A percentile compares a stretch with the other conserved stretches of the same genome.
Conservation (phyloP, 2,113 vertebrate genomes). For the Anthoscopus minutus region DNA sequence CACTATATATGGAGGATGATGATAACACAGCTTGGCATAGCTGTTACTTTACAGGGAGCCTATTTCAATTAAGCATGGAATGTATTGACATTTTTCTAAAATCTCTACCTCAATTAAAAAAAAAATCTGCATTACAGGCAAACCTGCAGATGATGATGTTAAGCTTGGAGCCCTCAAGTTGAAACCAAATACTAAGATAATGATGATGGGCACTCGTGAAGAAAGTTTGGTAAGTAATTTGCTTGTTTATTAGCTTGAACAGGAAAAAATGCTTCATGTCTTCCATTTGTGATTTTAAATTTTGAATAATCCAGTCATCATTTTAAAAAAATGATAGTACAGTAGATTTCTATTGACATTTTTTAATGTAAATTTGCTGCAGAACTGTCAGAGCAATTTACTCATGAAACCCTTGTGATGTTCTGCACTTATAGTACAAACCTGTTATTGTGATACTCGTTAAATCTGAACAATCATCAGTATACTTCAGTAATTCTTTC, state of each 20-base stretch:
- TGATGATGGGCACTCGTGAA: constrained; percentile 99
- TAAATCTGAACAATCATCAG: not conserved
- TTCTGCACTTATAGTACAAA: not conserved
- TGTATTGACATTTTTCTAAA: not conserved
- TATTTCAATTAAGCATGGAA: not conserved
- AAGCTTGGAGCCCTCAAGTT: constrained; percentile 94
- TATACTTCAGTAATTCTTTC: not conserved
- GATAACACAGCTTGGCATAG: not conserved
- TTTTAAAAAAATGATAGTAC: not conserved
- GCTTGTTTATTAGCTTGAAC: constrained; percentile 17
- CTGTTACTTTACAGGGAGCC: not conserved
- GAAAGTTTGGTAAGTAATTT: constrained; percentile 89
- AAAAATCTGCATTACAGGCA: constrained; percentile 80
- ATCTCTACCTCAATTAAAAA: not conserved
- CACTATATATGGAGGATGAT: not conserved
- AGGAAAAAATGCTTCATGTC: not conserved
- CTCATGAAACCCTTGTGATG: not conserved
- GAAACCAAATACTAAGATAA: constrained; percentile 99
- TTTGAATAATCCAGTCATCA: not conserved
- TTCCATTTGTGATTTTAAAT: not conserved
- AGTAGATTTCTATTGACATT: not conserved
- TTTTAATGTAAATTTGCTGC: not conserved
- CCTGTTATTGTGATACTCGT: not conserved
- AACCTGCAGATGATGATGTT: constrained; percentile 92
- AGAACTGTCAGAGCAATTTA: not conserved